Percentiles rank a stretch among this genome's conserved stretches.
These are phyloP conservation scores for Rallus crepitans DNA, from an alignment of 2,797 vertebrate genomes.

Conservation along the genomic window DNA sequence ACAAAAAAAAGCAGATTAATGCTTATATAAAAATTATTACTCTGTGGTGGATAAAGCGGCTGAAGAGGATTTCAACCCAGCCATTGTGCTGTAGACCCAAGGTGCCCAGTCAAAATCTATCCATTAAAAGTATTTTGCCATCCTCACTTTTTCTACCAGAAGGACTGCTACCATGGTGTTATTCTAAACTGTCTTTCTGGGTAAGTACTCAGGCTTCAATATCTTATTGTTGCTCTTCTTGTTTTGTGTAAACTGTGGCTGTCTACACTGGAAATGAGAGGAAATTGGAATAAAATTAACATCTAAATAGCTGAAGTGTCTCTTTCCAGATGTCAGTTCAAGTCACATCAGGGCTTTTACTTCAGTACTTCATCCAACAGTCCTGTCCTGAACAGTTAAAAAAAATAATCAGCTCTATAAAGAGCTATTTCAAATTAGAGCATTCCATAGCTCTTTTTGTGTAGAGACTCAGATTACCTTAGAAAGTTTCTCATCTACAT, in stretches of 20 bases:
- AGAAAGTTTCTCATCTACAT: neutral
- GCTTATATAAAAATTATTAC: neutral
- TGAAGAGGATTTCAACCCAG: neutral
- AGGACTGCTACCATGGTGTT: neutral
- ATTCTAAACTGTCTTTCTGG: neutral
- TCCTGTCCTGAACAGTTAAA: neutral
- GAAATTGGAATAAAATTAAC: neutral
- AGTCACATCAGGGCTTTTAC: neutral
- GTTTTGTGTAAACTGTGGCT: neutral
- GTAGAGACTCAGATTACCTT: neutral
- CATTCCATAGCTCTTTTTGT: neutral
- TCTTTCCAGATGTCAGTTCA: neutral
- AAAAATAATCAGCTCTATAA: neutral
- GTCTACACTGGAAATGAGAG: neutral
- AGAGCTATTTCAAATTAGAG: neutral
- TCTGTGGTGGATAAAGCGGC: neutral
- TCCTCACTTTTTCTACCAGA: neutral
- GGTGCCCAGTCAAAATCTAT: neutral
- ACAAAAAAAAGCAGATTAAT: neutral
- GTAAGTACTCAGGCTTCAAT: neutral
- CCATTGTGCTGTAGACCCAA: neutral
- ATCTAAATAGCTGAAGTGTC: neutral
- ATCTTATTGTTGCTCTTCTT: neutral
- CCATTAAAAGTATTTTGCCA: neutral
- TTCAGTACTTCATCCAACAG: neutral